Evolutionary conservation across 30 jellyfish, hydroid and myxozoan species (phyloP).

Genomic region (Cassiopea andromeda): DNA sequence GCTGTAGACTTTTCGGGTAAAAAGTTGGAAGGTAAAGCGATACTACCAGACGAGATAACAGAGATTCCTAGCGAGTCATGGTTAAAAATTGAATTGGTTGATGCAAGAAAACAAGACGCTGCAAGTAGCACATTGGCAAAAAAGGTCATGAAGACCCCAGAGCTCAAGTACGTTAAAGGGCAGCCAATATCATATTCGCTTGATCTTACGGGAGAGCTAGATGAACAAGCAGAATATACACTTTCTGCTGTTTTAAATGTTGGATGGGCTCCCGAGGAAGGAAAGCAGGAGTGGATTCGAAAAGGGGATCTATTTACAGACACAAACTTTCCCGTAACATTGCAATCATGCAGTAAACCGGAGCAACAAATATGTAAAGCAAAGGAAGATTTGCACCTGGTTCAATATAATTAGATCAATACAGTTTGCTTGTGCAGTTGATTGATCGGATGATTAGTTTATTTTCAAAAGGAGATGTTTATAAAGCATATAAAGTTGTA

Average conservation of each 20-base stretch:
- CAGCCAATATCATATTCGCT: conserved; percentile 20
- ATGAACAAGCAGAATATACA: conserved; percentile 24
- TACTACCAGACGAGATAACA: conserved; percentile 35
- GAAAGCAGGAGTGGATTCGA: conserved; percentile 49
- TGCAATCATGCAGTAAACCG: conserved; percentile 41
- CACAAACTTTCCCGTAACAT: conserved; percentile 20
- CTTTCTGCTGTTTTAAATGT: conserved; percentile 32
- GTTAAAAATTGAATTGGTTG: conserved; percentile 24
- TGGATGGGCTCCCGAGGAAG: conserved; percentile 57
- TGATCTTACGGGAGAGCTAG: conserved; percentile 34
- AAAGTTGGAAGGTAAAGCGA: conserved; percentile 27
- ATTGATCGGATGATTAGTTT: too few species aligned
- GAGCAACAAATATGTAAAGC: conserved; percentile 47
- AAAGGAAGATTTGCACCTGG: neutral
- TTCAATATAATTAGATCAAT: neutral
- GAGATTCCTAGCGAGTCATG: conserved; percentile 29
- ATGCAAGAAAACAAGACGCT: conserved; percentile 35
- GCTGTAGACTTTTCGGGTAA: conserved; percentile 30
- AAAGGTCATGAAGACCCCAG: conserved; percentile 5
- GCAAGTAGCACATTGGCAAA: conserved; percentile 18
- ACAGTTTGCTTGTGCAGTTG: too few species aligned
- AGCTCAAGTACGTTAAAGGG: conserved; percentile 18
- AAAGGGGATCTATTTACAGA: conserved; percentile 53
- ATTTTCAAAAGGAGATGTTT: too few species aligned
- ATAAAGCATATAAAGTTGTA: too few species aligned